These are phyloP conservation scores for Dreissena polymorpha DNA, from an alignment of 1,140 invertebrate species.

Conservation along the genomic window DNA sequence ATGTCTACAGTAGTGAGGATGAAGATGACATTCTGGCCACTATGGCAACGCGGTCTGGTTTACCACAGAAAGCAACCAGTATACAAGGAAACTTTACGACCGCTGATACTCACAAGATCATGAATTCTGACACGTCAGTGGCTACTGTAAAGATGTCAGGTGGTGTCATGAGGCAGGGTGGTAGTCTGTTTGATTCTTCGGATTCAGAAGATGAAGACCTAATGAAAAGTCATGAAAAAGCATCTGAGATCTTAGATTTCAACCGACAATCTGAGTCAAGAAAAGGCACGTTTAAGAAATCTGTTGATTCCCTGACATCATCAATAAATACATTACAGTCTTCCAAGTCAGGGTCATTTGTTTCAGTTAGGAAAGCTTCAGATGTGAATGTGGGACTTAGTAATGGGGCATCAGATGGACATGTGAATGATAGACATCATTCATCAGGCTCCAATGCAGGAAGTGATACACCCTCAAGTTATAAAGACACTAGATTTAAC, in stretches of 20 bases:
- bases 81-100: neutral
- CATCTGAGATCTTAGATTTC: too few species aligned
- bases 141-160: conserved; percentile 49
- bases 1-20: conserved; percentile 48
- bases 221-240: conserved; percentile 5
- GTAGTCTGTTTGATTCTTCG: conserved; percentile 30
- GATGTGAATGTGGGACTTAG: neutral
- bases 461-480: conserved; percentile 21
- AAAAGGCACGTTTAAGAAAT: neutral
- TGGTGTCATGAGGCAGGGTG: conserved; percentile 14
- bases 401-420: neutral
- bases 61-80: conserved; percentile 19
- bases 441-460: neutral
- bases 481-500: conserved; percentile 45
- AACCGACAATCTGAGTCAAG: neutral
- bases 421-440: neutral
- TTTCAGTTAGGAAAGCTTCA: conserved; percentile 1
- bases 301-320: conserved; percentile 29
- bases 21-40: conserved; percentile 45
- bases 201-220: conserved; percentile 33
- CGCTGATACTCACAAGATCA: neutral
- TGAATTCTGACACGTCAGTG: conserved; percentile 33
- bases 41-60: conserved; percentile 40
- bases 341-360: conserved; percentile 1
- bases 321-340: conserved; percentile 24